Evolutionary conservation across 37 sponge, comb jelly and placozoan species (phyloP).

Genomic region (Geodia barretti): DNA sequence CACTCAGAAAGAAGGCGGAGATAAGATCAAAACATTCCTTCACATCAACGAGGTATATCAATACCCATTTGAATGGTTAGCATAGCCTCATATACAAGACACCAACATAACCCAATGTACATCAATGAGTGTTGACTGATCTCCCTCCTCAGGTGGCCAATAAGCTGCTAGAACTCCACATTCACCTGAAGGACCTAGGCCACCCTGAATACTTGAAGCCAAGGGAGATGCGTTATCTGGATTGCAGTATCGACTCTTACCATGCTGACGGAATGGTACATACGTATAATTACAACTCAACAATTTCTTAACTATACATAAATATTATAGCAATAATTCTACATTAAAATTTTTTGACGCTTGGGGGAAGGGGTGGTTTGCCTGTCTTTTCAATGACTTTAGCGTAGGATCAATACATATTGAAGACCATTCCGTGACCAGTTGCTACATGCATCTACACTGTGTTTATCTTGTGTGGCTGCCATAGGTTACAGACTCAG

Average conservation of each 20-base stretch:
- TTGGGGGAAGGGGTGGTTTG: too few relatives aligned
- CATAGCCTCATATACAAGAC: background rate
- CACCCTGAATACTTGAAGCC: conserved; percentile 51
- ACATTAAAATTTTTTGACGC: too few relatives aligned
- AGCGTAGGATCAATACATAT: background rate
- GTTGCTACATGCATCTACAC: background rate
- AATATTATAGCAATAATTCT: too few relatives aligned
- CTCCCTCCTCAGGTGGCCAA: conserved; percentile 37
- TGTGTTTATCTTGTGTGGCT: background rate
- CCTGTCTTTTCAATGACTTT: background rate
- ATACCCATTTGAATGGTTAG: background rate
- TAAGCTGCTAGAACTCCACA: conserved; percentile 57
- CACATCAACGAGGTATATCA: conserved; percentile 45
- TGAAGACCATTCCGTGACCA: too few relatives aligned
- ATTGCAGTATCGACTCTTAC: conserved; percentile 3
- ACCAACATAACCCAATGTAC: background rate
- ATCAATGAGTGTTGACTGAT: background rate
- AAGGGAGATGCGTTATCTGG: background rate
- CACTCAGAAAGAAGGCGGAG: conserved; percentile 61
- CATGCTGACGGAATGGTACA: conserved; percentile 33
- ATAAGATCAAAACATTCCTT: conserved; percentile 51
- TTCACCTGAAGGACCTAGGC: conserved; percentile 56
- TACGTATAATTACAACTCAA: background rate
- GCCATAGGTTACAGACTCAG: conserved; percentile 17
- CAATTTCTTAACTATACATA: too few relatives aligned